These are phyloP conservation scores for Lithophane semibrunnea DNA, from an alignment of 2,888 invertebrate species.

Conservation along the genomic window DNA sequence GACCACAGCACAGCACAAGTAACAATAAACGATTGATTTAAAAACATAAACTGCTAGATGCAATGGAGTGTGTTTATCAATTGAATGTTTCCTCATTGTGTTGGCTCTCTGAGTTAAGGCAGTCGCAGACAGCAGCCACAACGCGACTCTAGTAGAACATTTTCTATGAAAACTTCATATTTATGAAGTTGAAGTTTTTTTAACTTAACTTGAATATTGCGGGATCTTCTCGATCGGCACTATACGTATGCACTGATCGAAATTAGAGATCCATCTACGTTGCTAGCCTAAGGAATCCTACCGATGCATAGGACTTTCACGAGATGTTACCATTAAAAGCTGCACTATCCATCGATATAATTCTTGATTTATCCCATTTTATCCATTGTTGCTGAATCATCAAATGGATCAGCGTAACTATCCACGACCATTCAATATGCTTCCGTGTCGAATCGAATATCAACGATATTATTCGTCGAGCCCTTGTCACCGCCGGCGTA, in stretches of 20 bases:
- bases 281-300: neutral
- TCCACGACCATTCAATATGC: neutral
- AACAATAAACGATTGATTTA: constrained; percentile 28
- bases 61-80: constrained; percentile 41
- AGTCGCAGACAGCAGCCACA: neutral
- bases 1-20: neutral
- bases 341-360: too few relatives aligned
- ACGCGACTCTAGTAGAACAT: neutral
- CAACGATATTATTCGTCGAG: too few relatives aligned
- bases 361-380: too few relatives aligned
- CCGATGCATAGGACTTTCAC: too few relatives aligned
- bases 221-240: too few relatives aligned
- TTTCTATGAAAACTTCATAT: neutral
- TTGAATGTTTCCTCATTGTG: constrained; percentile 60
- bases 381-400: neutral
- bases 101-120: constrained; percentile 6
- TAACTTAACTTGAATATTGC: too few relatives aligned
- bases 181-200: too few relatives aligned
- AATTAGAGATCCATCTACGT: neutral
- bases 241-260: too few relatives aligned
- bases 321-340: too few relatives aligned
- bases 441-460: too few relatives aligned
- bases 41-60: constrained; percentile 26
- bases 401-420: neutral
- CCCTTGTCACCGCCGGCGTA: too few relatives aligned